phyloP scores from a whole-genome alignment of 2,113 vertebrate genomes.

The Megaceryle maxima region DNA sequence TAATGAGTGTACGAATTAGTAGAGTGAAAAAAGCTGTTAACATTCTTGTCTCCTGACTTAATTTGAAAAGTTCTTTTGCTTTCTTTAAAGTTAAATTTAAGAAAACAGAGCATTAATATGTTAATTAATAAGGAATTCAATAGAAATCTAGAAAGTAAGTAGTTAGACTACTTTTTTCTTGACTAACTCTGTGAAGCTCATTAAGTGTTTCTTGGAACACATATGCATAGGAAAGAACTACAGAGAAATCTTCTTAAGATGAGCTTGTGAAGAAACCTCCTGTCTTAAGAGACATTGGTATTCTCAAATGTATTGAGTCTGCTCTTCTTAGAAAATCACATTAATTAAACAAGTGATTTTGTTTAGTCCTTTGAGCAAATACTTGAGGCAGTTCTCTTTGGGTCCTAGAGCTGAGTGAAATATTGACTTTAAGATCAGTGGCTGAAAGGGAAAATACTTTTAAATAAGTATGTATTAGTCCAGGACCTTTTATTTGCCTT shows the following conservation, averaged over 20 bases:
- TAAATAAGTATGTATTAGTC: background rate
- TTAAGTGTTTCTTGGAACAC: constrained; percentile 71
- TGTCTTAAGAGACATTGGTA: constrained; percentile 50
- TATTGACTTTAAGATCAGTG: constrained; percentile 39
- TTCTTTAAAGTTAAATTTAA: constrained; percentile 75
- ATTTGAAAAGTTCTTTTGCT: constrained; percentile 75
- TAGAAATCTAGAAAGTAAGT: constrained; percentile 69
- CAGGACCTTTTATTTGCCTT: background rate
- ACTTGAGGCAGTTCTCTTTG: constrained; percentile 28
- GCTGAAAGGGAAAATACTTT: background rate
- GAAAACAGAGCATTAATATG: constrained; percentile 76
- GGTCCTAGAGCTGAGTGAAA: constrained; percentile 23
- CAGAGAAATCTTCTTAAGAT: constrained; percentile 48
- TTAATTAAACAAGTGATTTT: constrained; percentile 62
- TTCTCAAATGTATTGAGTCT: constrained; percentile 42
- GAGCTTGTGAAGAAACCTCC: constrained; percentile 36
- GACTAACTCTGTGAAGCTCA: constrained; percentile 69
- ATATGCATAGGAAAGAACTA: constrained; percentile 13
- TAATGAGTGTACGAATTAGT: constrained; percentile 60
- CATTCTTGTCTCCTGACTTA: constrained; percentile 72
- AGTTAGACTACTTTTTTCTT: constrained; percentile 63
- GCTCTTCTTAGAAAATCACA: constrained; percentile 36
- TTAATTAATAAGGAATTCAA: constrained; percentile 78
- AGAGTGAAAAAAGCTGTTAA: constrained; percentile 69
- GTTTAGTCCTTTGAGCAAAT: constrained; percentile 44